These are phyloP conservation scores for Hippolais icterina DNA, from an alignment of 2,113 vertebrate genomes.

Conservation along the genomic window DNA sequence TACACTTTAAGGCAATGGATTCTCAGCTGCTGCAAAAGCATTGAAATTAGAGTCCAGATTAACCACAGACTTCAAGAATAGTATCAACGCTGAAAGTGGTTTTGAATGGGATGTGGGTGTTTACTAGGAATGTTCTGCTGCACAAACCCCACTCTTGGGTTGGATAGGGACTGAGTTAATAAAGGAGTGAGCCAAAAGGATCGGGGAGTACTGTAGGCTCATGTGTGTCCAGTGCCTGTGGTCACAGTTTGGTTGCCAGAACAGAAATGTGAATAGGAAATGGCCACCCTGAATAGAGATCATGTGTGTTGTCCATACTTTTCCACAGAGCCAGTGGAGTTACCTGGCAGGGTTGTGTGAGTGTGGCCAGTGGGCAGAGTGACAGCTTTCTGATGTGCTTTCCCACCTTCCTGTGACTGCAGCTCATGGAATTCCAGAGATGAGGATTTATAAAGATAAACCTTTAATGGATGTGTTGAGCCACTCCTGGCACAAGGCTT, in stretches of 20 bases:
- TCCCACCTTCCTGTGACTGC: not conserved
- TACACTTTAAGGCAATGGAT: conserved; percentile 28
- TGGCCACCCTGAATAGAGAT: not conserved
- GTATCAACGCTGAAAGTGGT: not conserved
- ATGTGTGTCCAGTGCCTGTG: not conserved
- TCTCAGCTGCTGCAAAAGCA: conserved; percentile 29
- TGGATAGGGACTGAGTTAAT: not conserved
- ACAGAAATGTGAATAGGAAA: not conserved
- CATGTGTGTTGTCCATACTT: not conserved
- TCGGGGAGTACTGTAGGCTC: not conserved
- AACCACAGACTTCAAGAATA: conserved; percentile 32
- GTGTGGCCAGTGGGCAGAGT: rapidly evolving
- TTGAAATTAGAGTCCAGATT: conserved; percentile 52
- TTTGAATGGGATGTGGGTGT: conserved; percentile 27
- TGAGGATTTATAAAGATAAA: not conserved
- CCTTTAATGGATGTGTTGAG: rapidly evolving
- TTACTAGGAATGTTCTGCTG: conserved; percentile 18
- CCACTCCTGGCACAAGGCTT: not conserved
- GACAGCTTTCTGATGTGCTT: not conserved
- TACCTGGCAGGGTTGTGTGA: not conserved
- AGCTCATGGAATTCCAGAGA: not conserved
- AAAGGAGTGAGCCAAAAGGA: not conserved
- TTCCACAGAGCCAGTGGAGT: not conserved
- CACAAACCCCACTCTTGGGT: not conserved
- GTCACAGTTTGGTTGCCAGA: not conserved